Evolutionary conservation across 2,888 invertebrate genomes (phyloP).

Genomic region (Synergus laeviventris): DNA sequence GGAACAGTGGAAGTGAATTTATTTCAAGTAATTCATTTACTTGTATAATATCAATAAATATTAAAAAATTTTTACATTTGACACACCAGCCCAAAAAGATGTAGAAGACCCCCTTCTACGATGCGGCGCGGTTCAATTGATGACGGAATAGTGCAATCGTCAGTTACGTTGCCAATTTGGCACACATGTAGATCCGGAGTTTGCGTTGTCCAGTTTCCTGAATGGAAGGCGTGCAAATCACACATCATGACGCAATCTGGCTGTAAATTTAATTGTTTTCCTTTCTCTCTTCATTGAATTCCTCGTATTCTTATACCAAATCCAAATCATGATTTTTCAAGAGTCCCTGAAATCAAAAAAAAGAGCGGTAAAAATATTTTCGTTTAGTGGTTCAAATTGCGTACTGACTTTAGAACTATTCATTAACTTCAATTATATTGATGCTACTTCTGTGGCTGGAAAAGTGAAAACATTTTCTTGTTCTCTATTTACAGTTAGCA

Average conservation of each 20-base stretch:
- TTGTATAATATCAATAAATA: too few species aligned
- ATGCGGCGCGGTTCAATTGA: conserved; percentile 25
- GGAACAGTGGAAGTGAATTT: conserved; percentile 10
- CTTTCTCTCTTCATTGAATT: background rate
- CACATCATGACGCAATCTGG: background rate
- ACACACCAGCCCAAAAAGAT: too few species aligned
- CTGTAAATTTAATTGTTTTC: background rate
- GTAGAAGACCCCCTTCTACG: too few species aligned
- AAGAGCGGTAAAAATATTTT: too few species aligned
- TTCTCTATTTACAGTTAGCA: background rate
- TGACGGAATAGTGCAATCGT: conserved; percentile 27
- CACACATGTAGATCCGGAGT: conserved; percentile 17
- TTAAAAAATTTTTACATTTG: too few species aligned
- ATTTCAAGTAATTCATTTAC: too few species aligned
- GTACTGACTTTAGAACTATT: too few species aligned
- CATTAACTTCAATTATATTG: too few species aligned
- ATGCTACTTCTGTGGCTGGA: background rate
- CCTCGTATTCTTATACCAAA: background rate
- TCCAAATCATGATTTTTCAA: background rate
- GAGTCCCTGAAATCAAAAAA: too few species aligned
- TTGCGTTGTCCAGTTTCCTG: conserved; percentile 14
- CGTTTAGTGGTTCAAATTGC: too few species aligned
- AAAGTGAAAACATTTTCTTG: background rate
- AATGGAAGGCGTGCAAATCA: conserved; percentile 7
- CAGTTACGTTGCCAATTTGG: background rate